phyloP scores from a whole-genome alignment of 2,888 invertebrate genomes.

The Neoascia interrupta region DNA sequence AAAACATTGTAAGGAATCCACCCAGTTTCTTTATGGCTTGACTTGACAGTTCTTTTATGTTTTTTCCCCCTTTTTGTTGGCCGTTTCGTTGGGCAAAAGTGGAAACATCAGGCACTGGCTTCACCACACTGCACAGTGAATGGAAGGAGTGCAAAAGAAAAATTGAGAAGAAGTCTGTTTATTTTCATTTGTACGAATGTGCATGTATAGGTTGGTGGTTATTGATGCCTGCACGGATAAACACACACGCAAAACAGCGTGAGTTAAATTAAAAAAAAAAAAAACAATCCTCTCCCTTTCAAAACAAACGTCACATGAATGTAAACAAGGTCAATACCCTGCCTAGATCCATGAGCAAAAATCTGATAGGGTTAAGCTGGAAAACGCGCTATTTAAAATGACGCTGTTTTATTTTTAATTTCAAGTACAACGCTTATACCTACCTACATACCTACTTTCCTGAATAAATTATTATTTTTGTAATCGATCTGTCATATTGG shows the following conservation, averaged over 20 bases:
- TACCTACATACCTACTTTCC: no score
- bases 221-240: no score
- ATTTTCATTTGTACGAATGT: conserved; percentile 8
- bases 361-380: conserved; percentile 7
- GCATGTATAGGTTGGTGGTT: neutral
- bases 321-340: conserved; percentile 66
- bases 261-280: conserved; percentile 8
- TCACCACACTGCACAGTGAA: neutral
- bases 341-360: conserved; percentile 33
- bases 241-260: no score
- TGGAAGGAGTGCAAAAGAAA: conserved; percentile 19
- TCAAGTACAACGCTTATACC: no score
- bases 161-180: conserved; percentile 2
- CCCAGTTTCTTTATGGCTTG: conserved; percentile 45
- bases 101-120: conserved; percentile 25
- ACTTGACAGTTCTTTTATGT: conserved; percentile 37
- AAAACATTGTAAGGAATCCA: conserved; percentile 30
- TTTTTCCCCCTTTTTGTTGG: neutral
- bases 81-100: conserved; percentile 3
- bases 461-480: no score
- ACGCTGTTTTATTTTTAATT: neutral
- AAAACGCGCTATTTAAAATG: neutral
- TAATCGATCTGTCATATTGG: neutral
- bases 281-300: conserved; percentile 50
- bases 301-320: conserved; percentile 45